Conservation (phyloP, 2,797 vertebrate species). For the Sebastes hubbsi region DNA sequence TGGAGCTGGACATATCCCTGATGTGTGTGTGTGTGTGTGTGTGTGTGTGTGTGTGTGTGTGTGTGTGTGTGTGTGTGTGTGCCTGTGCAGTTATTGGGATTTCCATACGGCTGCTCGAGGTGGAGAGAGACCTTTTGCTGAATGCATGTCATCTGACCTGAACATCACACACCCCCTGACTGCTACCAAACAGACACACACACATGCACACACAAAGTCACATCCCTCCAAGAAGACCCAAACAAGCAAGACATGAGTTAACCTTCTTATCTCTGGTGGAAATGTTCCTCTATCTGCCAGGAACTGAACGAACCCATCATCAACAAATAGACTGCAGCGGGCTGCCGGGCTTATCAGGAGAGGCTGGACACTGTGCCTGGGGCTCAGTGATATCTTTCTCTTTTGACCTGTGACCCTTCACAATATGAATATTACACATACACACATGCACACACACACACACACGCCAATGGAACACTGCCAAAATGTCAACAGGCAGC, state of each 20-base stretch:
- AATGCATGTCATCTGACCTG: constrained; percentile 8
- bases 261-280: constrained; percentile 42
- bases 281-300: constrained; percentile 29
- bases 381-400: constrained; percentile 33
- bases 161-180: constrained; percentile 2
- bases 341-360: constrained; percentile 38
- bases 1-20: not conserved
- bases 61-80: not conserved
- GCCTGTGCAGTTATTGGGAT: not conserved
- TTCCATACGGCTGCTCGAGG: not conserved
- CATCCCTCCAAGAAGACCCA: constrained; percentile 6
- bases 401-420: constrained; percentile 44
- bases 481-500: constrained; percentile 26
- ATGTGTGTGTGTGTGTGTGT: not conserved
- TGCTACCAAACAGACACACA: constrained; percentile 8
- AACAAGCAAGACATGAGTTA: constrained; percentile 40
- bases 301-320: constrained; percentile 38
- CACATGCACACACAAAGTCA: not conserved
- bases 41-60: not conserved
- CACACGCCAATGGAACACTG: constrained; percentile 8
- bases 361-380: constrained; percentile 32
- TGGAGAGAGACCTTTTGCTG: constrained; percentile 11
- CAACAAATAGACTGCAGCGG: constrained; percentile 25
- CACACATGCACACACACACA: not conserved
- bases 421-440: constrained; percentile 16